Percentiles rank a stretch among this genome's conserved stretches.
phyloP scores from a whole-genome alignment of 1,140 invertebrate species.

The Teleogryllus occipitalis region DNA sequence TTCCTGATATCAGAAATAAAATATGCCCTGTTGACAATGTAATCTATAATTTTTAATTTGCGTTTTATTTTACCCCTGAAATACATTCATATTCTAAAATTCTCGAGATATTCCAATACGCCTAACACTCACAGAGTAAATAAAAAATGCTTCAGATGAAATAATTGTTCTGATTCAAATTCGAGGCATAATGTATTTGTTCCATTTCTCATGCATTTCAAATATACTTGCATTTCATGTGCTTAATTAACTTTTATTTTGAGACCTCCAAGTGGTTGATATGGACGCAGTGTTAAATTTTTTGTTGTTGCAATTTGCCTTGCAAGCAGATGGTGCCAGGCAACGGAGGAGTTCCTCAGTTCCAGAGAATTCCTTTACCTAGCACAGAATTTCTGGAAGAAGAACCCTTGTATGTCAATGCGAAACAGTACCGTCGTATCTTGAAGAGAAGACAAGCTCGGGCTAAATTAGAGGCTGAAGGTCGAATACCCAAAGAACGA shows the following conservation, averaged over 20 bases:
- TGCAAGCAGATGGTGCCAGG: slow-evolving; percentile 52
- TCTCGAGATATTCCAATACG: too few species aligned
- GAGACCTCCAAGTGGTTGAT: too few species aligned
- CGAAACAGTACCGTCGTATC: slow-evolving; percentile 94
- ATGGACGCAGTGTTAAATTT: neutral
- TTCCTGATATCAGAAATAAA: too few species aligned
- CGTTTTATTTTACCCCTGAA: too few species aligned
- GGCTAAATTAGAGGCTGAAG: slow-evolving; percentile 83
- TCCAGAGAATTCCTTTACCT: slow-evolving; percentile 55
- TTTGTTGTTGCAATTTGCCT: neutral
- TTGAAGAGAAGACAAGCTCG: slow-evolving; percentile 81
- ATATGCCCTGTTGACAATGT: too few species aligned
- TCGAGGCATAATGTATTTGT: neutral
- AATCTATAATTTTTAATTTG: too few species aligned
- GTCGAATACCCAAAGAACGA: slow-evolving; percentile 93
- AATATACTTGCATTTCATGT: too few species aligned
- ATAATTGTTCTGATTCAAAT: neutral
- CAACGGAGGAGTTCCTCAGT: slow-evolving; percentile 45
- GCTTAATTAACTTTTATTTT: too few species aligned
- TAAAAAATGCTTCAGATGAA: neutral
- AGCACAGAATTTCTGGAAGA: slow-evolving; percentile 71
- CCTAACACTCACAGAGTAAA: neutral
- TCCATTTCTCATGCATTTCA: neutral
- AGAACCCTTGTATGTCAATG: slow-evolving; percentile 95
- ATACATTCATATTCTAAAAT: too few species aligned